Evolutionary conservation across 2,797 vertebrate genomes (phyloP).

Genomic region (Cichlasoma orientale): DNA sequence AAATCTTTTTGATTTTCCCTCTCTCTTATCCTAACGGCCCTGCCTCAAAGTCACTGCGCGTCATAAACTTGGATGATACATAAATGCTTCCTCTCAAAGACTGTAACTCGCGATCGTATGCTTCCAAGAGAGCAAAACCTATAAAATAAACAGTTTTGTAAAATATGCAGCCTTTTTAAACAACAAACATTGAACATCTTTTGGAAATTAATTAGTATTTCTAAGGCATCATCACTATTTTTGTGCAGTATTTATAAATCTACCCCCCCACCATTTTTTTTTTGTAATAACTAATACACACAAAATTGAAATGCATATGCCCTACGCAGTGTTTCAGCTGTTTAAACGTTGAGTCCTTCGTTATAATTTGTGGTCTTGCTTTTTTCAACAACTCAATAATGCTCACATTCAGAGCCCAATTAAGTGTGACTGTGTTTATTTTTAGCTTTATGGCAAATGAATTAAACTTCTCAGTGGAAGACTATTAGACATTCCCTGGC

Average conservation of each 20-base stretch:
- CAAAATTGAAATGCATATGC: constrained; percentile 53
- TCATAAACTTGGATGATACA: constrained; percentile 72
- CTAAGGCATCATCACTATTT: constrained; percentile 24
- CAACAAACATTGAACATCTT: constrained; percentile 5
- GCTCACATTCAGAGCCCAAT: constrained; percentile 75
- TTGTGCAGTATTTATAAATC: constrained; percentile 14
- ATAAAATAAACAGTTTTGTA: constrained; percentile 27
- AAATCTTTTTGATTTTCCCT: constrained; percentile 73
- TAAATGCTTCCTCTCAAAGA: constrained; percentile 65
- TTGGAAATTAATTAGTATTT: constrained; percentile 35
- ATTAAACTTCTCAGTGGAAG: constrained; percentile 78
- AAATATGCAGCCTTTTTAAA: constrained; percentile 24
- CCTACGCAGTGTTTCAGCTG: constrained; percentile 44
- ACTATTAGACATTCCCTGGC: constrained; percentile 81
- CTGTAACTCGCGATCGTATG: constrained; percentile 55
- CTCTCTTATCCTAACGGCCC: constrained; percentile 62
- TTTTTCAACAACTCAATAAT: constrained; percentile 74
- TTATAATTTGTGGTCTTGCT: constrained; percentile 66
- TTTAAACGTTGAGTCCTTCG: constrained; percentile 61
- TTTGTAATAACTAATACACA: constrained; percentile 29
- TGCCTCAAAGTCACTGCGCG: constrained; percentile 65
- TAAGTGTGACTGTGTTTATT: constrained; percentile 80
- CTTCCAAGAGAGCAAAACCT: constrained; percentile 42
- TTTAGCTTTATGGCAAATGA: constrained; percentile 80
- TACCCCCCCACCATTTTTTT: background rate